Conservation (phyloP, 1,140 invertebrate species). For the Alviniconcha marisindica region DNA sequence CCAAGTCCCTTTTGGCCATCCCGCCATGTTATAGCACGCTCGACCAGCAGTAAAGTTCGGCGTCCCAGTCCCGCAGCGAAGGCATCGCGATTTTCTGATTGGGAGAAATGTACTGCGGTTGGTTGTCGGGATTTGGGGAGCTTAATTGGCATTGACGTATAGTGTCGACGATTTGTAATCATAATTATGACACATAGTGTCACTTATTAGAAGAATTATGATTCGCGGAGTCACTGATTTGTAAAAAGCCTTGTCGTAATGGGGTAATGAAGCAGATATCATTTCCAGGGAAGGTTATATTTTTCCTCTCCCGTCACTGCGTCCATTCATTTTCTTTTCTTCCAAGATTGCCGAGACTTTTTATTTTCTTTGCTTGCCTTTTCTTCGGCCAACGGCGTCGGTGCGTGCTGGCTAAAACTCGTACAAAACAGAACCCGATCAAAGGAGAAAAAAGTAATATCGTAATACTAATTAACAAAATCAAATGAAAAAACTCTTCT, state of each 20-base stretch:
- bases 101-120: neutral
- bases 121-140: neutral
- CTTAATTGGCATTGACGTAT: slow-evolving; percentile 40
- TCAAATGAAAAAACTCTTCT: too few relatives aligned
- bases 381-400: too few relatives aligned
- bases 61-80: neutral
- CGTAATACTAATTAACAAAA: too few relatives aligned
- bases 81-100: slow-evolving; percentile 2
- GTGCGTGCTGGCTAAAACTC: too few relatives aligned
- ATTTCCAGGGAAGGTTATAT: neutral
- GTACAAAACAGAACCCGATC: too few relatives aligned
- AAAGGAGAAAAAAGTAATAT: too few relatives aligned
- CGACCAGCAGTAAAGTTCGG: neutral
- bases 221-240: slow-evolving; percentile 11
- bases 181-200: slow-evolving; percentile 36
- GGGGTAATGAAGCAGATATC: slow-evolving; percentile 3
- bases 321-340: neutral
- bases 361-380: too few relatives aligned
- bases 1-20: neutral
- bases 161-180: slow-evolving; percentile 38
- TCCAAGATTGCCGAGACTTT: too few relatives aligned
- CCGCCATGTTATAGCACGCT: slow-evolving; percentile 8
- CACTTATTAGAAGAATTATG: slow-evolving; percentile 36
- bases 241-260: neutral
- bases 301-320: neutral